Evolutionary conservation across 2,888 invertebrate species (phyloP), one percentile per base, ranked within the genome.

Genomic region (Drosophila anomalata): DNA sequence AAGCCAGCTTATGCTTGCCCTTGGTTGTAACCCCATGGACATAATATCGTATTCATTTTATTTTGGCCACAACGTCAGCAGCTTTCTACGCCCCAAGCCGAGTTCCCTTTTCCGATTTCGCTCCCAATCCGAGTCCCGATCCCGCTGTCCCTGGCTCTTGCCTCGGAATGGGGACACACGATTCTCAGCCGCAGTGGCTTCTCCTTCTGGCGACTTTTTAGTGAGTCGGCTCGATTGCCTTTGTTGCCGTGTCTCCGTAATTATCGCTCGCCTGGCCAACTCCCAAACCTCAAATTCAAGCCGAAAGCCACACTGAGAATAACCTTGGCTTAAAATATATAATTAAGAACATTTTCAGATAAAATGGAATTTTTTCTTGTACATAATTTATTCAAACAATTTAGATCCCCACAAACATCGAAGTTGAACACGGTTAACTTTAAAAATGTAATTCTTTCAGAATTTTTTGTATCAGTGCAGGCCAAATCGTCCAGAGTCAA

Each of bases 91-190:
- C 58, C 53, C 52, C 61, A 22, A 52, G 65, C 61, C 44, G 31
- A 41, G 52, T 31, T 31, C n/a, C 22, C 57, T 56, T 62, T 50
- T 48, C 20, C 46, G 14, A 51, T 46, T n/a, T 51, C 61, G 46
- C 52, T 42, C 24, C 39, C 54, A 12, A 33, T 51, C 20, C 53
- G 57, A 41, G 54, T 44, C 29, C 39, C 54, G 14, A 33, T 50
- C 48, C 47, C 48, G 26, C 53, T 39, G 44, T 51, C n/a, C 36
- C 47, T 51, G 55, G 8, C 59, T 61, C 44, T 48, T 57, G 68
- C 60, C 41, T 54, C 55, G 53, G 80, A 86, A 80, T 86, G 83
- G 72, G 86, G 83, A 80, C 86, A 83, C 76, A 68, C 74, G 74
- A 56, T 67, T 75, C 58, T 46, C 65, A 72, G 54, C 14, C 52